Evolutionary conservation across 1,140 invertebrate species (phyloP).

Genomic region (Cherax destructor): DNA sequence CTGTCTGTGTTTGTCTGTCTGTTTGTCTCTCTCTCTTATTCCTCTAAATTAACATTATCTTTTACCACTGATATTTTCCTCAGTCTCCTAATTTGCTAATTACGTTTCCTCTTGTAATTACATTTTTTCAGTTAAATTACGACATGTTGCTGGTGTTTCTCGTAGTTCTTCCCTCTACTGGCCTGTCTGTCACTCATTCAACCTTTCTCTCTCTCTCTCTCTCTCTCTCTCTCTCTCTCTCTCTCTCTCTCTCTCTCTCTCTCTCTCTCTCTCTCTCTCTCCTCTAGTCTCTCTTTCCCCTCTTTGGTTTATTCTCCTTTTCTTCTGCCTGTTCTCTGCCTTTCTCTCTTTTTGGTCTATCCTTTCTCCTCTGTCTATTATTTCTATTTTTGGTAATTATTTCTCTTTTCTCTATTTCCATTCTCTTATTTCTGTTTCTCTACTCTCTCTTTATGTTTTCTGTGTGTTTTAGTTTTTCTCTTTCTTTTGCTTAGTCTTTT

Average conservation of each 20-base stretch:
- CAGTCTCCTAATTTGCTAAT: too few relatives aligned
- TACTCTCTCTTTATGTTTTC: not conserved
- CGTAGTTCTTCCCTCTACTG: too few relatives aligned
- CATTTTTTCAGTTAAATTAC: too few relatives aligned
- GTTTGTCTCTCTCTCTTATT: too few relatives aligned
- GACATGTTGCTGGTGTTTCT: too few relatives aligned
- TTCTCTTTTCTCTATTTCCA: not conserved
- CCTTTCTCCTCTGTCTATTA: not conserved
- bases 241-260: not conserved
- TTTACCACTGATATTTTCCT: too few relatives aligned
- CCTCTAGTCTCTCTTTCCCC: not conserved
- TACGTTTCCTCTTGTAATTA: too few relatives aligned
- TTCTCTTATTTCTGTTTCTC: not conserved
- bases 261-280: not conserved
- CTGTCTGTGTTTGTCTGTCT: too few relatives aligned
- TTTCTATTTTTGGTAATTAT: not conserved
- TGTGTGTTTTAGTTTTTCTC: not conserved
- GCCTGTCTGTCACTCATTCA: too few relatives aligned
- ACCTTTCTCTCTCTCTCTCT: too few relatives aligned
- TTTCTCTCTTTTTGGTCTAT: not conserved
- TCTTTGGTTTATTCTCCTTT: not conserved
- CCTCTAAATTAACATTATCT: too few relatives aligned
- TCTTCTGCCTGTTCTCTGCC: not conserved
- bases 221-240: not conserved
- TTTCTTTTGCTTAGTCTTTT: not conserved